Base-by-base conservation (phyloP, 2,888 invertebrate genomes). In the Stenichneumon culpator region DNA sequence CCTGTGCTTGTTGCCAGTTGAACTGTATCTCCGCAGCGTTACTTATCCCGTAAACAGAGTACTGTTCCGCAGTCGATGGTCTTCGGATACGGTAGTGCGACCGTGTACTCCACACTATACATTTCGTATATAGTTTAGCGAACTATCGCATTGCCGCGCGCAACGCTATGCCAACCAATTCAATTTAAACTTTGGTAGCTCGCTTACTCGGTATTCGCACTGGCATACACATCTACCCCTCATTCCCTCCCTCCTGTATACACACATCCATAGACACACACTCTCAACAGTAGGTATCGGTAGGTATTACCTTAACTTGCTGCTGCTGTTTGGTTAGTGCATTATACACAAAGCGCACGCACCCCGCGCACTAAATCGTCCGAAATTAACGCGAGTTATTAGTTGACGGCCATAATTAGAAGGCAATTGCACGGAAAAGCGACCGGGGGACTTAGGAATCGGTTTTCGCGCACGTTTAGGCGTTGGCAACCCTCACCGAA, bases 361-460 rank as follows among this genome's bases (percentile, higher is more conserved):
- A 91, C 88, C 89, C 83, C 87, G 88, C 83, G 89, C 89, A 93
- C 90, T 93, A 93, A 93, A 93, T 93, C 92, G 93, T 88, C 89
- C 86, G 93, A 93, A 93, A 93, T 93, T 93, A 93, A 93, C 91
- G 90, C 93, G 93, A 93, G 93, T 93, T 93, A 93, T 93, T 93
- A 93, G 93, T 93, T 93, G 90, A 91, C 90, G 91, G 90, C 89
- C 91, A 93, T 93, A 93, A 93, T 93, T 93, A 93, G 92, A 88
- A 89, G 89, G 93, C 92, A 93, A 93, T 93, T 93, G 93, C 90
- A 92, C 87, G 93, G 93, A 93, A 93, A 93, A 92, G 90, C 91
- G 90, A 82, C 74, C 75, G 57, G 19, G 57, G 73, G 67, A 72
- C 73, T 79, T 86, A 52, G 79, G 79, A 77, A 82, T 86, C 82